Evolutionary conservation across 1,140 invertebrate species (phyloP), one percentile per base, ranked within the genome.

Genomic region (Papilio dardanus): DNA sequence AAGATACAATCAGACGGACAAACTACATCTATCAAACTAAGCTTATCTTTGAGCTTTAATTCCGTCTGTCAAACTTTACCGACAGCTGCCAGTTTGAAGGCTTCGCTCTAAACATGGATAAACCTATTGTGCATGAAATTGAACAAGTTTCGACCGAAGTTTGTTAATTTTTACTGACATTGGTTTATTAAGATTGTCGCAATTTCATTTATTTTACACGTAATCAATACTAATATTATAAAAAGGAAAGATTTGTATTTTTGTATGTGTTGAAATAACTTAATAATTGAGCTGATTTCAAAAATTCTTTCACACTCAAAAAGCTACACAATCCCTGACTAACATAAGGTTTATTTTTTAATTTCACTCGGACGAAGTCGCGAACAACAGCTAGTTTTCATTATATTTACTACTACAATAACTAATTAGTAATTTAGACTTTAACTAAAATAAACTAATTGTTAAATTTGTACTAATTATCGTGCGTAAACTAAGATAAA

Each of bases 41-140:
- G 24, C 16, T 35, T 33, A 67, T 35, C 30, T 31, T 21, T 0
- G 30, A 67, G 65, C 62, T 67, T 35, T 35, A 67, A 67, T 67
- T 67, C 65, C 65, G 65, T 35, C 65, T 67, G 65, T 67, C 65
- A 67, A 67, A 67, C 16, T 67, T 67, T 16, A n/a, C n/a, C 5
- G 65, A 67, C 16, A 4, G 14, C 65, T 21, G 65, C 33, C 65
- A 67, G 65, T 21, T 67, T 30, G 65, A 67, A 67, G 33, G 30
- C 31, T n/a, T 67, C 65, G n/a, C n/a, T 30, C 24, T 28, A 62
- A 62, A 54, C 19, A 54, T 54, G 50, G 50, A 54, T 54, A 66
- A 33, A 67, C 65, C 65, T 14, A 35, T 31, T 35, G 6, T 21
- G 65, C 16, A 67, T 33, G 28, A 66, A 35, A 67, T 67, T 67